phyloP scores from a whole-genome alignment of 92 coral and sea anemone genomes.

The Paragorgia papillata region DNA sequence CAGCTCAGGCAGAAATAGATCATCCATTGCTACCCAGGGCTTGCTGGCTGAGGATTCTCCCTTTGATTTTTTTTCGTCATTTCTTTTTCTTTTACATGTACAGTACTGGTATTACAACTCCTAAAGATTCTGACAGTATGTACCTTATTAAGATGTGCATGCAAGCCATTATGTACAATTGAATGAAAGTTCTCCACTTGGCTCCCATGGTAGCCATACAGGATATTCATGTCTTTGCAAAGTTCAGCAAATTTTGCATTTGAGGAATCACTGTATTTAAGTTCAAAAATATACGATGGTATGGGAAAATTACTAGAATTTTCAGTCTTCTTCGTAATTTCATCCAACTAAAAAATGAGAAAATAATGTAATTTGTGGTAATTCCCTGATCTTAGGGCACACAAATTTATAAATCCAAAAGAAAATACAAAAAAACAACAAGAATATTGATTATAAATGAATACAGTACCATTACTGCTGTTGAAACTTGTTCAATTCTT shows the following conservation, averaged over 20 bases:
- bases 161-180: conserved; percentile 91
- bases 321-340: conserved; percentile 81
- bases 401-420: no score
- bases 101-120: no score
- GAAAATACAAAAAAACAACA: no score
- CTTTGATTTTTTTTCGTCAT: no score
- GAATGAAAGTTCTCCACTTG: conserved; percentile 92
- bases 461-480: conserved; percentile 20
- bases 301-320: conserved; percentile 79
- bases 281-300: conserved; percentile 87
- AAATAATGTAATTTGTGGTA: no score
- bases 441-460: neutral
- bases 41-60: no score
- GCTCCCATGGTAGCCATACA: conserved; percentile 98
- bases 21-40: no score
- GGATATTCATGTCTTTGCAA: conserved; percentile 59
- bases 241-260: conserved; percentile 77
- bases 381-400: no score
- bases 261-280: conserved; percentile 67
- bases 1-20: no score
- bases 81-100: no score
- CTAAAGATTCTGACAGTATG: no score
- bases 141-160: conserved; percentile 93
- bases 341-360: conserved; percentile 66
- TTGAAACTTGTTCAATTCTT: conserved; percentile 3